Evolutionary conservation across 2,888 invertebrate species (phyloP).

Genomic region (Iphiclides podalirius): DNA sequence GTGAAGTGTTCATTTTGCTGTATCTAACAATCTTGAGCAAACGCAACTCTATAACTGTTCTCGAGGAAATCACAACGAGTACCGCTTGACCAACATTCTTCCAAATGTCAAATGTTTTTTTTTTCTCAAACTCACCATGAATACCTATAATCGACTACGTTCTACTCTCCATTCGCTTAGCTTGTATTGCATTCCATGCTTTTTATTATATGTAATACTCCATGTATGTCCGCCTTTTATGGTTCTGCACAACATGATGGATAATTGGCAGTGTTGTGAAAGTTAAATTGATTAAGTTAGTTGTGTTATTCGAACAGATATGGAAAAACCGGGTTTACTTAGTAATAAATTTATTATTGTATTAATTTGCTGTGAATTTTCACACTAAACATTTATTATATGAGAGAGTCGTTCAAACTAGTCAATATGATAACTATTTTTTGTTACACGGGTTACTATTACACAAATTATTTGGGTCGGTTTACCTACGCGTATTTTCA

Average conservation of each 20-base stretch:
- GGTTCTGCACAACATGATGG: not conserved
- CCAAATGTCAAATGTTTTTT: conserved; percentile 27
- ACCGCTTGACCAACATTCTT: conserved; percentile 43
- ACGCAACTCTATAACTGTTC: conserved; percentile 24
- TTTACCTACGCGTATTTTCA: too few relatives aligned
- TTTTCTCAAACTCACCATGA: conserved; percentile 16
- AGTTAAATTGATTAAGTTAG: not conserved
- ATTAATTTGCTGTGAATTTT: not conserved
- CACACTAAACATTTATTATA: too few relatives aligned
- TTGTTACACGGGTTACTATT: too few relatives aligned
- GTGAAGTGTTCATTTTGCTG: conserved; percentile 14
- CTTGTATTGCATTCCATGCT: conserved; percentile 1
- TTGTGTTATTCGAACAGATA: not conserved
- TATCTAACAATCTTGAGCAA: conserved; percentile 17
- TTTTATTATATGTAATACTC: not conserved
- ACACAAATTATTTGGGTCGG: too few relatives aligned
- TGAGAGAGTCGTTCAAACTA: too few relatives aligned
- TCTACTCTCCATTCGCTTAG: not conserved
- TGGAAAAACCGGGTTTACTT: not conserved
- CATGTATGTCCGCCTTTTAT: not conserved
- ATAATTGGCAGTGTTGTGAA: not conserved
- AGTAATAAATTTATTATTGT: not conserved
- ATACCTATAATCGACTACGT: not conserved
- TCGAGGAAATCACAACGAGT: conserved; percentile 38
- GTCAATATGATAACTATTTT: too few relatives aligned